phyloP scores from a whole-genome alignment of 2,113 vertebrate genomes.

The Chroicocephalus ridibundus region DNA sequence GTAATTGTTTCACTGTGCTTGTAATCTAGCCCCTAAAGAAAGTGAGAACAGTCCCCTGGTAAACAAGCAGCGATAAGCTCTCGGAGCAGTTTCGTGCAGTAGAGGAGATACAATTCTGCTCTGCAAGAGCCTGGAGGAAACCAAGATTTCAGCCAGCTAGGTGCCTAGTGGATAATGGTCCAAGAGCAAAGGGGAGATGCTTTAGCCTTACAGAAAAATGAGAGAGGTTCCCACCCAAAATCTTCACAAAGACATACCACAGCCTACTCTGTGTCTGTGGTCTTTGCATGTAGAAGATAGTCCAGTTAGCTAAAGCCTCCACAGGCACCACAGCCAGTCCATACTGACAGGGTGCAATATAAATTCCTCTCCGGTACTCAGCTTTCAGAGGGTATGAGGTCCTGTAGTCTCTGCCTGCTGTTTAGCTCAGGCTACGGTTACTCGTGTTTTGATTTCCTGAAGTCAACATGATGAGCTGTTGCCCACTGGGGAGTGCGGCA shows the following conservation, averaged over 20 bases:
- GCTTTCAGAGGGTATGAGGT: background rate
- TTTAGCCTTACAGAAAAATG: background rate
- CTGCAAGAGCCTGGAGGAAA: background rate
- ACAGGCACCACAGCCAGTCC: background rate
- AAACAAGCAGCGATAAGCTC: background rate
- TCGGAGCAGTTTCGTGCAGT: background rate
- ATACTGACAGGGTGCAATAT: no score
- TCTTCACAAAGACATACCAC: background rate
- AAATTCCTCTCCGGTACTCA: background rate
- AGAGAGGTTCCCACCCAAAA: background rate
- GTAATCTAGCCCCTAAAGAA: background rate
- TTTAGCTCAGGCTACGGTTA: background rate
- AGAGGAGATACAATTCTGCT: background rate
- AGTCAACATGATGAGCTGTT: background rate
- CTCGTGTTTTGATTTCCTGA: background rate
- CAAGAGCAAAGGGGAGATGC: background rate
- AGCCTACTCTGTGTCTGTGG: background rate
- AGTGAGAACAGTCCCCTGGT: background rate
- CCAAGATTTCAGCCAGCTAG: background rate
- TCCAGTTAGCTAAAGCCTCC: background rate
- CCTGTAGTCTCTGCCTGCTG: background rate
- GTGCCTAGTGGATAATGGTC: fast-evolving
- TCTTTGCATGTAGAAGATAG: background rate
- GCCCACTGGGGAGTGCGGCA: background rate
- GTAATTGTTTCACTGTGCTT: background rate